Evolutionary conservation across 2,113 vertebrate genomes (phyloP).

Genomic region (Mesoclemmys tuberculata): DNA sequence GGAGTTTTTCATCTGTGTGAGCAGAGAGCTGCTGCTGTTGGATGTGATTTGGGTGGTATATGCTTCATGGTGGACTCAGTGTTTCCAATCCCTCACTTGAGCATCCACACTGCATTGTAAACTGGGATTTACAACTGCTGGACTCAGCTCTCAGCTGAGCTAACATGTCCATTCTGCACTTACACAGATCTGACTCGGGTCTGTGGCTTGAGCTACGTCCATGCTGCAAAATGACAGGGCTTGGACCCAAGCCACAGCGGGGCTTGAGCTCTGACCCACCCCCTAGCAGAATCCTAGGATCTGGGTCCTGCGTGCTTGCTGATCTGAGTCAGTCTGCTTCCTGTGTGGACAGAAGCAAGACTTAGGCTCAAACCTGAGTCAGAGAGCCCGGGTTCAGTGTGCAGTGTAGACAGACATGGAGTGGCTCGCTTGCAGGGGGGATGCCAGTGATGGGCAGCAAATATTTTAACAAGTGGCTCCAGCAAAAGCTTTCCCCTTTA

Average conservation of each 20-base stretch:
- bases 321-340: not conserved
- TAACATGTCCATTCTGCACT: not conserved
- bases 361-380: not conserved
- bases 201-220: not conserved
- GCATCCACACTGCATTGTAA: not conserved
- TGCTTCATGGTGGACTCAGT: not conserved
- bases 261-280: not conserved
- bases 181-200: not conserved
- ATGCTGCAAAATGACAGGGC: not conserved
- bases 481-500: not conserved
- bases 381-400: not conserved
- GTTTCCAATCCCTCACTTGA: not conserved
- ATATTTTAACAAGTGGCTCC: not conserved
- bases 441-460: not conserved
- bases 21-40: not conserved
- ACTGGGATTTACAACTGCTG: not conserved
- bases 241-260: not conserved
- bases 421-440: not conserved
- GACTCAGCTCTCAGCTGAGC: not conserved
- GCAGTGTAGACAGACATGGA: too few relatives aligned
- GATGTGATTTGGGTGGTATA: not conserved
- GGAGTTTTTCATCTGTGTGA: not conserved
- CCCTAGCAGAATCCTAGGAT: too few relatives aligned
- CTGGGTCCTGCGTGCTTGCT: not conserved
- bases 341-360: not conserved